Conservation (phyloP, 2,113 vertebrate genomes). For the Anoplopoma fimbria region DNA sequence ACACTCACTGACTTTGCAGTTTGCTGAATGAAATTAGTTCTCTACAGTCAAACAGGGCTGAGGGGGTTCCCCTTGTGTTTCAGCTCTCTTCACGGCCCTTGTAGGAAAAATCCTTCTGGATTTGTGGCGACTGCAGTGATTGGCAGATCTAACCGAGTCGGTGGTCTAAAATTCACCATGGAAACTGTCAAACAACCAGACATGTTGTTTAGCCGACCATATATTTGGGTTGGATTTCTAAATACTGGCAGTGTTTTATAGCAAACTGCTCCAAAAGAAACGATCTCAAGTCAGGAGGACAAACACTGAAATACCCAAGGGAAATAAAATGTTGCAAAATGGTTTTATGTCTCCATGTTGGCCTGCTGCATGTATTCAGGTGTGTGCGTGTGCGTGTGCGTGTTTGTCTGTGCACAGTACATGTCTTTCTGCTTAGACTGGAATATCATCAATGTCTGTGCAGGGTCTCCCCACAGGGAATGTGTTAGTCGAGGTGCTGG, state of each 20-base stretch:
- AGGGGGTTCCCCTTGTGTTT: neutral
- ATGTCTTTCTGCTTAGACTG: conserved; percentile 10
- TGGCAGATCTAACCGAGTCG: conserved; percentile 56
- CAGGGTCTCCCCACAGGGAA: conserved; percentile 6
- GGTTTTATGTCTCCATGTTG: conserved; percentile 9
- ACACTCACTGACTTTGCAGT: neutral
- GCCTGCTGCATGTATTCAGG: neutral
- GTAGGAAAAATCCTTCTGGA: conserved; percentile 58
- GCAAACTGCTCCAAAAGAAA: conserved; percentile 33
- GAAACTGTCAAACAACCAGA: conserved; percentile 69
- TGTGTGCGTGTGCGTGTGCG: neutral
- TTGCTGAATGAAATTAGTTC: neutral
- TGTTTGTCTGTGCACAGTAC: neutral
- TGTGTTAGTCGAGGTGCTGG: conserved; percentile 20
- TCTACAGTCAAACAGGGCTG: neutral
- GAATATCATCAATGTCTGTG: conserved; percentile 2
- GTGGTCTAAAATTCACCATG: conserved; percentile 51
- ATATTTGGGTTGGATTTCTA: conserved; percentile 62
- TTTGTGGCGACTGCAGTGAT: conserved; percentile 33
- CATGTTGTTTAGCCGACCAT: conserved; percentile 42
- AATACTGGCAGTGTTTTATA: conserved; percentile 36
- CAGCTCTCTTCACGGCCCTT: conserved; percentile 31
- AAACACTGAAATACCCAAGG: conserved; percentile 37
- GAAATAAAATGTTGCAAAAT: conserved; percentile 29
- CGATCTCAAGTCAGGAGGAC: conserved; percentile 33